Evolutionary conservation across 2,888 invertebrate genomes (phyloP), one percentile per base, ranked within the genome.

Genomic region (Tenthredo mesomela): DNA sequence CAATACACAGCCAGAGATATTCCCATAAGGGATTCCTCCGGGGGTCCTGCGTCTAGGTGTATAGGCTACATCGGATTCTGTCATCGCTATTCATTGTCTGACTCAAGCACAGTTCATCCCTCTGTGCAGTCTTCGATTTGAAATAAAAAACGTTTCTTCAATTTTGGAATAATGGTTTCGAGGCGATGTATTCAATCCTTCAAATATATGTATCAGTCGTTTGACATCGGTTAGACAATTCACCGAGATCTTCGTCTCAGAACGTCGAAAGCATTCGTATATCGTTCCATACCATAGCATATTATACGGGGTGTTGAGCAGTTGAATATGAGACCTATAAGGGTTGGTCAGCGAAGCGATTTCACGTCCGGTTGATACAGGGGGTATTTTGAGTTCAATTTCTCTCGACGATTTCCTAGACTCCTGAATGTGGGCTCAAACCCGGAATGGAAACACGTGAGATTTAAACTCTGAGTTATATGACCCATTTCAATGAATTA

Each of bases 1-100:
- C 92, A 92, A 92, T 73, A 73, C 71, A 73, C 71, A 73, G 40
- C 40, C 21, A 18, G 43, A 73, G 40, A 73, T 73, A 73, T 73
- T 73, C 43, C 71, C 71, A 43, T 73, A 73, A 43, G 67, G 67
- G 67, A 67, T 67, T 67, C 67, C 29, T 67, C 18, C 12, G 4
- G 6, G 29, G 29, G 25, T 25, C 15, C 67, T 12, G 3, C 18
- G 18, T 65, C 25, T 25, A 10, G 61, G 29, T 10, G 10, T 33
- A 67, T 67, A 18, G 18, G 18, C 5, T 50, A 54, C 1, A 54
- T 54, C 54, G 54, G 54, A 54, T 54, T 54, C 54, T 54, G 54
- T 54, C 54, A 0, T n/a, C 54, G 7, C 54, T n/a, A n/a, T 54
- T 54, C 54, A 54, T 54, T 7, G 54, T 54, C 54, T 1, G n/a